Conservation (phyloP, 1,140 invertebrate species). For the Ips nitidus region DNA sequence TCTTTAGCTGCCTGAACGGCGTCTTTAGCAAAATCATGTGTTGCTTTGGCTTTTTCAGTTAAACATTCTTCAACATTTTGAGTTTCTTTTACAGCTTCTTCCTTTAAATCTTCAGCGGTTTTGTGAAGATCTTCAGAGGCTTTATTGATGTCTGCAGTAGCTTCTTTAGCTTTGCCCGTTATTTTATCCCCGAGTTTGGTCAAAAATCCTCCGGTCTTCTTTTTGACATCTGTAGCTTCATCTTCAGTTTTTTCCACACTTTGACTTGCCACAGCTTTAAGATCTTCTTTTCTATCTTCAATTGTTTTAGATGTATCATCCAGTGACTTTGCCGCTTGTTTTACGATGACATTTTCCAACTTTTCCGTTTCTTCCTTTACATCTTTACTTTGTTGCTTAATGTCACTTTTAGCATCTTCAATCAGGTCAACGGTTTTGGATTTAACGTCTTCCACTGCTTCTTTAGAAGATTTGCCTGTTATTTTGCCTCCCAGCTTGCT, state of each 20-base stretch:
- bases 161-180: slow-evolving; percentile 29
- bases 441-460: neutral
- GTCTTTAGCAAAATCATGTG: neutral
- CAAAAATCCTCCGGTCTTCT: slow-evolving; percentile 28
- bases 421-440: neutral
- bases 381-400: slow-evolving; percentile 2
- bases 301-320: neutral
- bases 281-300: neutral
- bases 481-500: too few relatives aligned
- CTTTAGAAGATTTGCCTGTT: neutral
- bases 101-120: too few relatives aligned
- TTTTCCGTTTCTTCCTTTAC: slow-evolving; percentile 20
- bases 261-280: neutral
- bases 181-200: slow-evolving; percentile 31
- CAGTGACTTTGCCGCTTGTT: neutral
- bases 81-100: neutral
- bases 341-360: neutral
- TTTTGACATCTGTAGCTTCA: slow-evolving; percentile 10
- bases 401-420: neutral
- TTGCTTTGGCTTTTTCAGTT: neutral
- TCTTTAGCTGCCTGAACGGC: neutral
- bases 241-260: neutral
- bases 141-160: neutral
- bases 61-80: neutral
- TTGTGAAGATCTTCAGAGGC: neutral